Evolutionary conservation across 1,140 invertebrate species (phyloP).

Genomic region (Drosophila burlai): DNA sequence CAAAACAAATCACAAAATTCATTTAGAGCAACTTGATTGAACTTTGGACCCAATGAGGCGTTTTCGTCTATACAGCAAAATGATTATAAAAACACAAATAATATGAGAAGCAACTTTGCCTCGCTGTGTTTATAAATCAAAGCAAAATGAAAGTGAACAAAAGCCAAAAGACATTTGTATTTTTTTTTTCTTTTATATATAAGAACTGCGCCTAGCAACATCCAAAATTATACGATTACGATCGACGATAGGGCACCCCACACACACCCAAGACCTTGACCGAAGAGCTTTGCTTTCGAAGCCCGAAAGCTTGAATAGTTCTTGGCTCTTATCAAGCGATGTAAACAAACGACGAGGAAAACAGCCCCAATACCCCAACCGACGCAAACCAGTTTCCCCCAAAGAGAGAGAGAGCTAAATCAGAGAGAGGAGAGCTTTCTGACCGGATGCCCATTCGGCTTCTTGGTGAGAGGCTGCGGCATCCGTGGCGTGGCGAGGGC

Average conservation of each 20-base stretch:
- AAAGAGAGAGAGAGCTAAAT: constrained; percentile 5
- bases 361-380: constrained; percentile 51
- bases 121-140: constrained; percentile 40
- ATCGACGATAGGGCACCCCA: constrained; percentile 27
- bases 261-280: constrained; percentile 57
- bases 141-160: constrained; percentile 28
- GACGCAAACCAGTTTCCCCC: constrained; percentile 62
- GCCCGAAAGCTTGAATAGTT: constrained; percentile 54
- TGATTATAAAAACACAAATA: constrained; percentile 49
- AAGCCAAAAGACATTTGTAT: constrained; percentile 8
- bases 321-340: constrained; percentile 64
- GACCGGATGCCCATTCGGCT: constrained; percentile 35
- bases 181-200: not conserved
- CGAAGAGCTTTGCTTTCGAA: constrained; percentile 57
- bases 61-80: constrained; percentile 31
- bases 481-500: constrained; percentile 49
- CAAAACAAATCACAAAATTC: constrained; percentile 8
- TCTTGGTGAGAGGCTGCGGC: constrained; percentile 15
- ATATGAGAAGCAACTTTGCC: constrained; percentile 8
- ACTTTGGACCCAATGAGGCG: constrained; percentile 60
- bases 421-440: constrained; percentile 33
- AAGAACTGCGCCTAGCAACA: constrained; percentile 52
- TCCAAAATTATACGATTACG: constrained; percentile 46
- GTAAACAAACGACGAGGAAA: constrained; percentile 78
- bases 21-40: constrained; percentile 20